Conservation (phyloP, 2,797 vertebrate species). For the Zonotrichia albicollis region DNA sequence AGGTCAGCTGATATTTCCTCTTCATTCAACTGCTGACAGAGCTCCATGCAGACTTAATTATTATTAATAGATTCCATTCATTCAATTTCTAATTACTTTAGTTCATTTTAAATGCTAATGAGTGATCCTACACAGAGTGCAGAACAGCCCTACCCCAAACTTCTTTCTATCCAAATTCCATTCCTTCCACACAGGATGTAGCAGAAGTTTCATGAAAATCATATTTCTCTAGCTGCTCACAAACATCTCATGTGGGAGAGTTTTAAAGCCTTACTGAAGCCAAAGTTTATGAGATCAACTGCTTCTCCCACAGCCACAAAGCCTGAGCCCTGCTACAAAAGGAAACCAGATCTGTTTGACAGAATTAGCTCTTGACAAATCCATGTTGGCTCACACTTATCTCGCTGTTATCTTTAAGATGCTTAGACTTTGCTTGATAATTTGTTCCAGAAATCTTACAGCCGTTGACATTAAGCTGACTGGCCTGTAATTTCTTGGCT, state of each 20-base stretch:
- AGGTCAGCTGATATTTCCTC: neutral
- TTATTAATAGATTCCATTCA: neutral
- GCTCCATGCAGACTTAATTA: neutral
- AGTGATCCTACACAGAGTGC: neutral
- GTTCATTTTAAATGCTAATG: neutral
- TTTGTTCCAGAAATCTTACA: slow-evolving; percentile 18
- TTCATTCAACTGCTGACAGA: neutral
- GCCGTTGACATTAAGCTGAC: slow-evolving; percentile 42
- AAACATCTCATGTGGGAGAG: neutral
- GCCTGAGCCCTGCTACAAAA: neutral
- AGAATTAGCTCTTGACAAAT: slow-evolving; percentile 21
- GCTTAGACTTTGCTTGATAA: neutral
- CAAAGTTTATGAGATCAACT: neutral
- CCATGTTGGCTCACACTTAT: neutral
- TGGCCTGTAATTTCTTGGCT: slow-evolving; percentile 7
- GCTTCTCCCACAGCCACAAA: neutral
- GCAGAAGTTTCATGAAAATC: neutral
- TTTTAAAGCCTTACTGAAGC: neutral
- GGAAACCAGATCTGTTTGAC: neutral
- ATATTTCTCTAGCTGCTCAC: neutral
- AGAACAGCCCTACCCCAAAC: neutral
- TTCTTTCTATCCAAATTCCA: neutral
- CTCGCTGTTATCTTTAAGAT: slow-evolving; percentile 6
- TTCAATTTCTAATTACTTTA: neutral
- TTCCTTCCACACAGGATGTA: neutral